Conservation (phyloP, 2,888 invertebrate species). For the Lasioglossum figueresi region DNA sequence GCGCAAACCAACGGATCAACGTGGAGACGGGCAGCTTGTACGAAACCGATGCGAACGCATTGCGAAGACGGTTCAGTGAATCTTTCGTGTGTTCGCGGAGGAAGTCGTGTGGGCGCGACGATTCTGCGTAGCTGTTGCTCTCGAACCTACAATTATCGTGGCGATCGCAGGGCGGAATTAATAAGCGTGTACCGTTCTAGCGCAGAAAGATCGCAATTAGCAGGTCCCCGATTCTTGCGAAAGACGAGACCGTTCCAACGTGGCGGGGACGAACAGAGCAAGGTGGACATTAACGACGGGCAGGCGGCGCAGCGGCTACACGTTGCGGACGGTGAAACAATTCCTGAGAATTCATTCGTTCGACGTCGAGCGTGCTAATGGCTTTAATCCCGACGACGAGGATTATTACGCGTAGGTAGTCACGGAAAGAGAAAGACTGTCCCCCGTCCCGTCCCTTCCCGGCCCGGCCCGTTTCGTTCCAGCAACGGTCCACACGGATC, state of each 20-base stretch:
- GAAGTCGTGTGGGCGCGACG: conserved; percentile 26
- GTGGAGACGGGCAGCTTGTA: not conserved
- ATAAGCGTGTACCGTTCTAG: conserved; percentile 39
- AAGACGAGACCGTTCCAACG: conserved; percentile 25
- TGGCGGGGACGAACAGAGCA: not conserved
- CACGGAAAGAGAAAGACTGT: conserved; percentile 16
- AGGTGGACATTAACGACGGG: conserved; percentile 20
- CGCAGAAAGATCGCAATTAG: conserved; percentile 56
- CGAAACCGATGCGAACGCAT: not conserved
- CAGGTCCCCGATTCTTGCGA: conserved; percentile 48
- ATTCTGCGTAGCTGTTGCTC: conserved; percentile 12
- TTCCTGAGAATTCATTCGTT: conserved; percentile 53
- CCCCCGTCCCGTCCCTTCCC: not conserved
- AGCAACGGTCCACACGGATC: conserved; percentile 46
- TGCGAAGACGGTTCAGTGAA: not conserved
- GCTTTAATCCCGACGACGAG: conserved; percentile 51
- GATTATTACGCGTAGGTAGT: conserved; percentile 57
- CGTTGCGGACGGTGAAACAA: conserved; percentile 39
- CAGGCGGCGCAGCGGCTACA: too few relatives aligned
- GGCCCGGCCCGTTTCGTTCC: conserved; percentile 7
- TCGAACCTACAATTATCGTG: conserved; percentile 44
- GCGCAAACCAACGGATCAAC: not conserved
- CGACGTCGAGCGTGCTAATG: conserved; percentile 38
- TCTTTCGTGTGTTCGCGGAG: not conserved
- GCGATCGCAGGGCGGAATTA: conserved; percentile 40